Base-by-base conservation (phyloP, 2,888 invertebrate genomes). In the Plagodis pulveraria region DNA sequence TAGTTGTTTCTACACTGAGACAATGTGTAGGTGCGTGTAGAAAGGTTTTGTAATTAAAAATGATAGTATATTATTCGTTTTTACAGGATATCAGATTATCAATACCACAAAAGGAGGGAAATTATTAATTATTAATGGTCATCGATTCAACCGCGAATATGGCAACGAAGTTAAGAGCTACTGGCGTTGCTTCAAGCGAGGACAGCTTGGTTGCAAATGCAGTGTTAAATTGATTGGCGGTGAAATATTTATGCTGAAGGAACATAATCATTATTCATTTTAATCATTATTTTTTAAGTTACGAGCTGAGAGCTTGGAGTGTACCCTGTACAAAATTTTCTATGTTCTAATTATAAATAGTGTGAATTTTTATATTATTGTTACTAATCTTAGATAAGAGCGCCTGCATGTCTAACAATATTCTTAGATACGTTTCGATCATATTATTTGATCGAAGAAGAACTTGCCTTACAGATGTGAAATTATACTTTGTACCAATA, bases 141-240 rank as follows among this genome's bases (percentile, higher is more conserved):
- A 86, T 56, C 76, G 83, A 0, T 88, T 82, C 65, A 77, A 86
- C 58, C 73, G 80, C 6, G 83, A 86, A 41, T 86, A 86, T 43
- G 79, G 77, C 0, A 79, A 78, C n/a, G 73, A 72, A 0, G 53
- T 61, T 6, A 74, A 73, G 10, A 87, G 88, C 52, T 84, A 81
- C 66, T 88, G 87, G 87, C 72, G 88, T 1, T 88, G 88, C 51
- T 75, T 77, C 0, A 87, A 83, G 58, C 73, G 85, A 53, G 54
- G 75, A 0, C 63, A 73, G 0, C 8, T 12, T 9, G 5, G 67
- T 11, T 87, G 87, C 59, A 85, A 81, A 64, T 81, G 80, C 58
- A 83, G 75, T 57, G 75, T 83, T 7, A 74, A 77, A 41, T 81
- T 88, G 34, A 71, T 85, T 5, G 61, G 73, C 7, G 81, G 79